Conservation (phyloP, 2,113 vertebrate genomes). For the Grammomys surdaster region DNA sequence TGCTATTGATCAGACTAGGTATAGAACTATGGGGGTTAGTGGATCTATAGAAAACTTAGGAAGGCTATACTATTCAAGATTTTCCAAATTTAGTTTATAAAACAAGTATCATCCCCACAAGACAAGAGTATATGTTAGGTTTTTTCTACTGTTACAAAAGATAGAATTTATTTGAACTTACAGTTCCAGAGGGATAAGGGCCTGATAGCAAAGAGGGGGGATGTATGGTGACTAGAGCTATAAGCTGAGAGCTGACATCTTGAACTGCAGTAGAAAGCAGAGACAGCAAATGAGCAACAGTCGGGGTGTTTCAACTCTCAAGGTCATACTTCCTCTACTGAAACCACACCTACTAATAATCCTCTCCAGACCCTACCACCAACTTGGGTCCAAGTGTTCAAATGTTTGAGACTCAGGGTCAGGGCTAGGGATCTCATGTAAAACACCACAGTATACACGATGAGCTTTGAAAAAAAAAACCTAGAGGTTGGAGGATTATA, state of each 20-base stretch:
- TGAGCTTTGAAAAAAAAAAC: background rate
- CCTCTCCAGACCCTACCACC: background rate
- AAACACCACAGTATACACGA: background rate
- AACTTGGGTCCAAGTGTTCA: background rate
- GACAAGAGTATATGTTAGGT: background rate
- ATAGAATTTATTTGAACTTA: background rate
- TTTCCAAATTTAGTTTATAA: conserved; percentile 23
- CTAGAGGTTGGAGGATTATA: background rate
- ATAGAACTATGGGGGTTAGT: background rate
- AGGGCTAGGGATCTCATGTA: background rate
- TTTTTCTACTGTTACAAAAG: background rate
- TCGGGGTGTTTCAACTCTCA: background rate
- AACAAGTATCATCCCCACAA: background rate
- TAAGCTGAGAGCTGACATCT: background rate
- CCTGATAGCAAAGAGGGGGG: background rate
- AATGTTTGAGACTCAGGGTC: background rate
- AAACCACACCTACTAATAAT: background rate
- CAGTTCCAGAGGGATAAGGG: background rate
- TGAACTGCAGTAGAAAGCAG: background rate
- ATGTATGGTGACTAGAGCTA: background rate
- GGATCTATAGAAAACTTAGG: background rate
- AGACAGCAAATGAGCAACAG: background rate
- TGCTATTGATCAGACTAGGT: background rate
- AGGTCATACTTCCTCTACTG: background rate
- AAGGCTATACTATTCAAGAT: background rate